These are phyloP conservation scores for Zalophus californianus DNA, from an alignment of 2,797 vertebrate genomes.

Conservation along the genomic window DNA sequence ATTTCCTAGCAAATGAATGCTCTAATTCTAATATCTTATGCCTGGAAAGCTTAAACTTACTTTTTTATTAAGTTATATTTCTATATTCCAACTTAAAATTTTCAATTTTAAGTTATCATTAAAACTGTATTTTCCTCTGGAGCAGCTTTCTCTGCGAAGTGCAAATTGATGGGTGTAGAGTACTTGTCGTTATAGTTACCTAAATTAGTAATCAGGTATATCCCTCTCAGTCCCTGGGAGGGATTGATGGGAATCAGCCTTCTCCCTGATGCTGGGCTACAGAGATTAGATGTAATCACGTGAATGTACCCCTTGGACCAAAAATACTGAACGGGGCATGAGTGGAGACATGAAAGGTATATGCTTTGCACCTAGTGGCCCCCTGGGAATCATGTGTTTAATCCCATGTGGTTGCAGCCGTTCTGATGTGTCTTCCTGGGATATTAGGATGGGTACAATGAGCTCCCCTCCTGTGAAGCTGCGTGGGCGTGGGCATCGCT, in stretches of 20 bases:
- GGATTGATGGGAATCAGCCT: neutral
- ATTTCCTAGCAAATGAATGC: neutral
- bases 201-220: neutral
- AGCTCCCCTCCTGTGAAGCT: neutral
- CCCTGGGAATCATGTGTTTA: neutral
- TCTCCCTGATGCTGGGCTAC: neutral
- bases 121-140: neutral
- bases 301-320: neutral
- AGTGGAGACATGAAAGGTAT: neutral
- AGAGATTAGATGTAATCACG: neutral
- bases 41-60: neutral
- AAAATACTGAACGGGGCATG: neutral
- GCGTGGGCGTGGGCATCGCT: no score
- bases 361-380: fast-evolving
- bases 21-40: neutral
- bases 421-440: neutral
- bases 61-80: neutral
- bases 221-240: neutral
- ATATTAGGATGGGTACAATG: neutral
- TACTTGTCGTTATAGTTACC: neutral
- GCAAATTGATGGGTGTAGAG: neutral
- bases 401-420: neutral
- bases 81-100: neutral
- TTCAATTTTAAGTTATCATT: neutral
- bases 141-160: neutral